A percentile compares a stretch with the other conserved stretches of the same genome.
Conservation (phyloP, 1,140 invertebrate genomes). For the Wiebesia pumilae region DNA sequence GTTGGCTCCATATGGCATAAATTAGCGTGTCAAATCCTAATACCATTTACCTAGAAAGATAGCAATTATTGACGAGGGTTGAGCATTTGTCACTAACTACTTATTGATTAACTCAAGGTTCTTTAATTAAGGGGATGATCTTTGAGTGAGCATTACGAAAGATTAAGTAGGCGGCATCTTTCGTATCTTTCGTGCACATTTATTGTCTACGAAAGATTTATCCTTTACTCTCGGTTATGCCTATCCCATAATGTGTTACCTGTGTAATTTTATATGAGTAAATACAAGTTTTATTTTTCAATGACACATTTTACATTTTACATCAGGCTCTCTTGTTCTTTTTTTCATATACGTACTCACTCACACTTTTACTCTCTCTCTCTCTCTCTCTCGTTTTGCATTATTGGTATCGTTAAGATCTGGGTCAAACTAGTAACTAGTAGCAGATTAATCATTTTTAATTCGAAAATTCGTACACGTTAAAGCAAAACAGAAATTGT, state of each 20-base stretch:
- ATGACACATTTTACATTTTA: too few relatives aligned
- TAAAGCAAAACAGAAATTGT: neutral
- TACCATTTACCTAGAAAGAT: slow-evolving; percentile 38
- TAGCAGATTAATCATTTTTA: slow-evolving; percentile 6
- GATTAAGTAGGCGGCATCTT: slow-evolving; percentile 6
- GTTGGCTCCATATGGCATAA: slow-evolving; percentile 58
- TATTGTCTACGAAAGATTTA: neutral
- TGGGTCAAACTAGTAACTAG: slow-evolving; percentile 31
- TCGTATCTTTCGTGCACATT: neutral
- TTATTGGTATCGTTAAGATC: slow-evolving; percentile 2
- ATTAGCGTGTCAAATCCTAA: slow-evolving; percentile 63
- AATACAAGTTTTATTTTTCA: too few relatives aligned
- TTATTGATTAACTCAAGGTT: slow-evolving; percentile 66
- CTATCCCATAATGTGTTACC: neutral
- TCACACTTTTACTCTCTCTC: neutral
- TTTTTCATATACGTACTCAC: too few relatives aligned
- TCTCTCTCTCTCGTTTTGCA: neutral
- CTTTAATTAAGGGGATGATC: slow-evolving; percentile 67
- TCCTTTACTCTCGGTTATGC: too few relatives aligned
- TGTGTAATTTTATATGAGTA: neutral
- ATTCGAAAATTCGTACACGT: neutral
- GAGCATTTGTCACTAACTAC: slow-evolving; percentile 65
- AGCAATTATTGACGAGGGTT: slow-evolving; percentile 63
- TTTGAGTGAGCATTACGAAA: slow-evolving; percentile 11
- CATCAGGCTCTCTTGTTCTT: too few relatives aligned